Evolutionary conservation across 1,140 invertebrate species (phyloP).

Genomic region (Chrysomallon squamiferum): DNA sequence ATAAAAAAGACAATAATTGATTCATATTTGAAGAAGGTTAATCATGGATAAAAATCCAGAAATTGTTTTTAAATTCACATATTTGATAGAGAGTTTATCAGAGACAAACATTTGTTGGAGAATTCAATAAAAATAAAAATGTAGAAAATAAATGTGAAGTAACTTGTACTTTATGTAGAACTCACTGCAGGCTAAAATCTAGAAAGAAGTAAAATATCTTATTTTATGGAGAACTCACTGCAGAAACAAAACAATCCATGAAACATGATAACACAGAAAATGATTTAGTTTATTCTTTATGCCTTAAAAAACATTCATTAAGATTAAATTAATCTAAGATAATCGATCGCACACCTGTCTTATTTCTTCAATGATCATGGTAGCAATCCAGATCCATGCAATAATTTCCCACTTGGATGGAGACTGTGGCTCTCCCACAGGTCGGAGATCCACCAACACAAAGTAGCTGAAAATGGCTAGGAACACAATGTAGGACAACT

Average conservation of each 20-base stretch:
- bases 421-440: constrained; percentile 11
- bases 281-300: neutral
- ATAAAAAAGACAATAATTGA: neutral
- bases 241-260: neutral
- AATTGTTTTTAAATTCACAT: no score
- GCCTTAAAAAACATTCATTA: no score
- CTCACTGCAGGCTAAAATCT: neutral
- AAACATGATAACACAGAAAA: neutral
- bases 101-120: no score
- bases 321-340: no score
- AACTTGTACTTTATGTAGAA: neutral
- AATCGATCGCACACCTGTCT: constrained; percentile 52
- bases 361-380: constrained; percentile 49
- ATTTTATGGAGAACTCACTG: neutral
- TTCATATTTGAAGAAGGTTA: neutral
- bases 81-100: no score
- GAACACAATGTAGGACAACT: constrained; percentile 55
- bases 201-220: neutral
- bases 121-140: no score
- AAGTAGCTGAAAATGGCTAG: constrained; percentile 52
- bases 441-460: constrained; percentile 51
- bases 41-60: no score
- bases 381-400: constrained; percentile 44
- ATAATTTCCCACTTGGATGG: constrained; percentile 40
- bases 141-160: neutral